A percentile compares a stretch with the other conserved stretches of the same genome.
These are phyloP conservation scores for Pyrgilauda ruficollis DNA, from an alignment of 2,113 vertebrate species.

Conservation along the genomic window DNA sequence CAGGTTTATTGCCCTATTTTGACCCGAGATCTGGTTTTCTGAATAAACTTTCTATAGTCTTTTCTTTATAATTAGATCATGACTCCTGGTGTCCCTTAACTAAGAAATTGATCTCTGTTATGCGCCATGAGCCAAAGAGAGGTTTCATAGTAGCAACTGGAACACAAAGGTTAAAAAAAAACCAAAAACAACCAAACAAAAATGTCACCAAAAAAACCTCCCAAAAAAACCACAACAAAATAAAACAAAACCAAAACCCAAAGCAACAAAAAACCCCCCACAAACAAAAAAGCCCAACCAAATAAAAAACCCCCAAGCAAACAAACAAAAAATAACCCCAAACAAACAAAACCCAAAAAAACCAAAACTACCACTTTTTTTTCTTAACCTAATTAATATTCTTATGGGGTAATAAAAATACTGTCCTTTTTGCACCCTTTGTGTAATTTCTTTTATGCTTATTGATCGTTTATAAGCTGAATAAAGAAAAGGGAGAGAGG, in stretches of 20 bases:
- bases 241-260: not conserved
- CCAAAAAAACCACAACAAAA: not conserved
- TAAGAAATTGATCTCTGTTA: not conserved
- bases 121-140: not conserved
- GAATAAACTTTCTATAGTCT: not conserved
- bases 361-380: not conserved
- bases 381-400: not conserved
- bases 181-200: not conserved
- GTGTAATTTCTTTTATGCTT: not conserved
- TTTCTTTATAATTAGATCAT: not conserved
- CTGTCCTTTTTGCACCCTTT: conserved; percentile 18
- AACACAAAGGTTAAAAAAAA: not conserved
- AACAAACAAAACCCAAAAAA: not conserved
- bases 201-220: not conserved
- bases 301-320: not conserved
- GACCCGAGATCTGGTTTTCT: not conserved
- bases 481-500: not conserved
- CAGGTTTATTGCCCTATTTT: not conserved
- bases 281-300: not conserved
- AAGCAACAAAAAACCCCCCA: fast-evolving
- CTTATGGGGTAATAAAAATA: conserved; percentile 14
- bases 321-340: not conserved
- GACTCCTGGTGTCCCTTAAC: not conserved
- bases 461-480: not conserved
- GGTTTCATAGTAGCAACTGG: not conserved